Evolutionary conservation across 2,888 invertebrate genomes (phyloP).

Genomic region (Phlogophora meticulosa): DNA sequence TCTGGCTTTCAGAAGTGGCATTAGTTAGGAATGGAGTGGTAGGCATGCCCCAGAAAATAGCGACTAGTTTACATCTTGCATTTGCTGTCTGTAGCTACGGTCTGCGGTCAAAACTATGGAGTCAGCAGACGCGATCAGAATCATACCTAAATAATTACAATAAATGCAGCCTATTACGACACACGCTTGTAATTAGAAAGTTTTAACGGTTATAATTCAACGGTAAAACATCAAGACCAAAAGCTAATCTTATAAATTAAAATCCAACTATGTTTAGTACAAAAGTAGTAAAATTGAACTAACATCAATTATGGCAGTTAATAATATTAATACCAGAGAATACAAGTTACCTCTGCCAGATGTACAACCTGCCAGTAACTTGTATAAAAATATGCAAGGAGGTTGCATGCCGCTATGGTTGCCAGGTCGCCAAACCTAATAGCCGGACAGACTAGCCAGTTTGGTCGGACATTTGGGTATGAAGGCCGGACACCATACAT

Average conservation of each 20-base stretch:
- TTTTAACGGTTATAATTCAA: neutral
- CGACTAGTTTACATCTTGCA: too few species aligned
- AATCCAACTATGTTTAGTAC: constrained; percentile 20
- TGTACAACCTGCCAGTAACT: too few species aligned
- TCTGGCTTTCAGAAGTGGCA: too few species aligned
- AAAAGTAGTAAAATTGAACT: constrained; percentile 37
- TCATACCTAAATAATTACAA: neutral
- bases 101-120: neutral
- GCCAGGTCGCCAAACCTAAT: too few species aligned
- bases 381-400: too few species aligned
- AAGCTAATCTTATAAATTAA: constrained; percentile 15
- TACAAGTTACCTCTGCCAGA: too few species aligned
- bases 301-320: constrained; percentile 29
- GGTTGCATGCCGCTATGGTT: too few species aligned
- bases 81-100: neutral
- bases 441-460: too few species aligned
- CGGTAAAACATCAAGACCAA: constrained; percentile 5
- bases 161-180: constrained; percentile 2
- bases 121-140: neutral
- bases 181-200: constrained; percentile 1
- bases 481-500: too few species aligned
- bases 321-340: constrained; percentile 8
- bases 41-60: too few species aligned
- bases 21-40: too few species aligned
- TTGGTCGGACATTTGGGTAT: too few species aligned